These are phyloP conservation scores for Ostrea edulis DNA, from an alignment of 1,140 invertebrate genomes.

Conservation along the genomic window DNA sequence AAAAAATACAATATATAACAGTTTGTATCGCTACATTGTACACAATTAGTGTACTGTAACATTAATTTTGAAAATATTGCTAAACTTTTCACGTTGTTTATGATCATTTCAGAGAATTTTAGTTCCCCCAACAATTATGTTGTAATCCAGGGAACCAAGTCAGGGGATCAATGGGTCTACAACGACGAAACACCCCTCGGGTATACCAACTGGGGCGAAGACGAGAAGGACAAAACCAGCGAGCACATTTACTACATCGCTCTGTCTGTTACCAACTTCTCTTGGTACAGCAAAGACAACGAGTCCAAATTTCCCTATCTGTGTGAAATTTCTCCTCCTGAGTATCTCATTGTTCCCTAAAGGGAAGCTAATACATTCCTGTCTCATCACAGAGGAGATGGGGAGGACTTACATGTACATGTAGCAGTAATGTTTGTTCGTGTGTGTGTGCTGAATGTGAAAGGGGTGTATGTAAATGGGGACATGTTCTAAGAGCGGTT, in stretches of 20 bases:
- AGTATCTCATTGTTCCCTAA: neutral
- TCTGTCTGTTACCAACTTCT: neutral
- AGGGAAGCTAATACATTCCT: neutral
- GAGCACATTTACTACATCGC: neutral
- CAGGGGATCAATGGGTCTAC: neutral
- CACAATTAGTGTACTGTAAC: no score
- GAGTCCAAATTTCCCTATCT: neutral
- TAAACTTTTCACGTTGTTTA: neutral
- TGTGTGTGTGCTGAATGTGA: no score
- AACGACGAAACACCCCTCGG: neutral
- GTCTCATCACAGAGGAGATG: neutral
- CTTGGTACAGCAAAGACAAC: constrained; percentile 27
- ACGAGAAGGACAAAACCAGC: neutral
- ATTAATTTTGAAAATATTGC: neutral
- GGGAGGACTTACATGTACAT: neutral
- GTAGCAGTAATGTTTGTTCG: no score
- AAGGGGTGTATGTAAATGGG: no score
- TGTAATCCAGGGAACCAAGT: neutral
- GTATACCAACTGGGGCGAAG: constrained; percentile 1
- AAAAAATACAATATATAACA: no score
- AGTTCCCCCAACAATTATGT: neutral
- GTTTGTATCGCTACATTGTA: no score
- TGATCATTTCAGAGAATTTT: neutral
- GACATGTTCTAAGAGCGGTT: no score
- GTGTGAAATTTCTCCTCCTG: neutral